Percentiles rank a stretch among this genome's conserved stretches.
phyloP scores from a whole-genome alignment of 2,113 vertebrate species.

The Donacobius atricapilla region DNA sequence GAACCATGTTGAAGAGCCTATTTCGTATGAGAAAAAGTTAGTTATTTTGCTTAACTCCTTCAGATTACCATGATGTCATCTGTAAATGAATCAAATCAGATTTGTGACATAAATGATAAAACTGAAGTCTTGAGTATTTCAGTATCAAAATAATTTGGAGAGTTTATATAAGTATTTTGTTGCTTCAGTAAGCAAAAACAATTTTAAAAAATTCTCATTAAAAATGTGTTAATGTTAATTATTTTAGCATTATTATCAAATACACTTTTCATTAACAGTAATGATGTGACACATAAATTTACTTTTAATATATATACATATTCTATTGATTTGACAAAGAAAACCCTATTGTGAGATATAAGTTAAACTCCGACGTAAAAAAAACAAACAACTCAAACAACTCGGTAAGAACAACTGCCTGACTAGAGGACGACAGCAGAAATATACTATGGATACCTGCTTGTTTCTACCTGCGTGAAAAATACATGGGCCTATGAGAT shows the following conservation, averaged over 20 bases:
- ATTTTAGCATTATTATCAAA: not conserved
- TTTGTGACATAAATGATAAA: not conserved
- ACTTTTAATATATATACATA: not conserved
- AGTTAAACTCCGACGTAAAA: not conserved
- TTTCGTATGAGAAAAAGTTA: not conserved
- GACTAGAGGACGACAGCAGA: not conserved
- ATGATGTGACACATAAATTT: not conserved
- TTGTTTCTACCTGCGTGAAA: not conserved
- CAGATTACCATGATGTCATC: not conserved
- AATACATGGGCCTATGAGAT: not conserved
- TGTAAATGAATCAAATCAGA: not conserved
- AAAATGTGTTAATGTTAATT: not conserved
- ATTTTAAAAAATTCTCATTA: not conserved
- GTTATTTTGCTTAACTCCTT: not conserved
- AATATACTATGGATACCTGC: not conserved
- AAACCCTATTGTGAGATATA: not conserved
- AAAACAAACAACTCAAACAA: fast-evolving
- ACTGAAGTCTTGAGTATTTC: not conserved
- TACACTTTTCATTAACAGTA: not conserved
- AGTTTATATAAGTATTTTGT: not conserved
- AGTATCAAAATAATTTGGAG: not conserved
- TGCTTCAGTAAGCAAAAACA: not conserved
- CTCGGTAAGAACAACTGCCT: fast-evolving
- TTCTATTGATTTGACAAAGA: not conserved
- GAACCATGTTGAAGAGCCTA: not conserved